Evolutionary conservation across 2,888 invertebrate species (phyloP).

Genomic region (Aelia acuminata): DNA sequence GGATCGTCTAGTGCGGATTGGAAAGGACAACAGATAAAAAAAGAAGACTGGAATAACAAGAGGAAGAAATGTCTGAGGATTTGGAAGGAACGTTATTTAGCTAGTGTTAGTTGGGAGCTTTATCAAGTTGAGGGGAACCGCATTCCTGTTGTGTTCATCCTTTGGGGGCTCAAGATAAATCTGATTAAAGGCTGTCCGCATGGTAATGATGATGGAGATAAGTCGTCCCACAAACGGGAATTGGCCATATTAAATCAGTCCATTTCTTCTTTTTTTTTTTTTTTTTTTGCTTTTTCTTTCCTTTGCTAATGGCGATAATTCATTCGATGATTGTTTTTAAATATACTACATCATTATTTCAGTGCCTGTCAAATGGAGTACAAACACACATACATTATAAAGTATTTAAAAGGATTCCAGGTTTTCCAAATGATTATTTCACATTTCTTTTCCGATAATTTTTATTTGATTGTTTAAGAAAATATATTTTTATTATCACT

Average conservation of each 20-base stretch:
- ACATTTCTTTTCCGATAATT: no score
- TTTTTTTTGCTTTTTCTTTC: no score
- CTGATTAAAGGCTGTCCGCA: not conserved
- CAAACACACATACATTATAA: no score
- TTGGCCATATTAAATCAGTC: conserved; percentile 6
- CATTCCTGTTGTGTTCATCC: not conserved
- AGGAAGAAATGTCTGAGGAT: conserved; percentile 3
- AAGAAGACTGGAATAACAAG: conserved; percentile 16
- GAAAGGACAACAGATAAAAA: conserved; percentile 20
- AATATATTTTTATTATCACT: no score
- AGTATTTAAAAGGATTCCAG: no score
- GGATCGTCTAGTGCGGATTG: not conserved
- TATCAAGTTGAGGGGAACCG: not conserved
- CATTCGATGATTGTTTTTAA: not conserved
- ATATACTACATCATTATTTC: not conserved
- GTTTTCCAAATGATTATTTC: no score
- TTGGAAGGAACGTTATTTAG: no score
- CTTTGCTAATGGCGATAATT: not conserved
- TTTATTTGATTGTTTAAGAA: no score
- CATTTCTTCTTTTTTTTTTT: not conserved
- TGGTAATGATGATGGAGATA: not conserved
- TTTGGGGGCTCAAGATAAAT: not conserved
- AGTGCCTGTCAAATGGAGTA: no score
- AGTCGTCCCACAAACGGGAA: not conserved
- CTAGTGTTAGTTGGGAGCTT: no score